These are phyloP conservation scores for Scatophagus argus DNA, from an alignment of 2,113 vertebrate species.

Conservation along the genomic window DNA sequence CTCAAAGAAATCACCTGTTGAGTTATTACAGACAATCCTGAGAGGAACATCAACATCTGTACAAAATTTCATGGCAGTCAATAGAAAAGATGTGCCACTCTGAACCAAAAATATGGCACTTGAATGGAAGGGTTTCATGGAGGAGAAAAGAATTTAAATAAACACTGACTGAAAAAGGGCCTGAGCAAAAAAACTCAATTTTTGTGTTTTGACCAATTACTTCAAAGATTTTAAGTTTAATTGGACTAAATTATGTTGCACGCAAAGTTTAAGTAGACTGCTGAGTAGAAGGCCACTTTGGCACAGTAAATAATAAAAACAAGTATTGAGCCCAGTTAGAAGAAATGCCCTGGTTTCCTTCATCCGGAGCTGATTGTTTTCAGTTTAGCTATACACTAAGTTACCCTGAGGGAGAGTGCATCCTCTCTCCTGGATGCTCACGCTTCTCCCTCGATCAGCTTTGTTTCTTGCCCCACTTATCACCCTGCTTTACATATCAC, in stretches of 20 bases:
- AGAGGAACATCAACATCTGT: too few relatives aligned
- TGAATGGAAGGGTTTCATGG: background rate
- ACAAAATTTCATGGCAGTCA: too few relatives aligned
- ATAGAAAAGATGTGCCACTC: too few relatives aligned
- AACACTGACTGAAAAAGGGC: background rate
- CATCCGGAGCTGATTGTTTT: slow-evolving; percentile 47
- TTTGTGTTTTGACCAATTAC: background rate
- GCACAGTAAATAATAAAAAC: slow-evolving; percentile 20
- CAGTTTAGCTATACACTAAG: slow-evolving; percentile 47
- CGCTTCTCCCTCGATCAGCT: slow-evolving; percentile 47
- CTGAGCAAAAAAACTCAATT: background rate
- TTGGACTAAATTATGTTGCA: background rate
- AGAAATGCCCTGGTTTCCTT: slow-evolving; percentile 53
- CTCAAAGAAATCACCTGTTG: background rate
- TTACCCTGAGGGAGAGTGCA: slow-evolving; percentile 66
- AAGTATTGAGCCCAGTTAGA: slow-evolving; percentile 34
- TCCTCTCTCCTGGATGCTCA: slow-evolving; percentile 53
- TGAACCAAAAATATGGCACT: too few relatives aligned
- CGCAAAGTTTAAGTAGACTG: background rate
- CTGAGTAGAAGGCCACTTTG: background rate
- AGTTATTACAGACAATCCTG: background rate
- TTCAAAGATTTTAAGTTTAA: background rate
- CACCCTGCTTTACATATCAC: slow-evolving; percentile 78
- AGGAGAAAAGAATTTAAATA: background rate
- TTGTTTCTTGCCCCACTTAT: slow-evolving; percentile 77